Evolutionary conservation across 2,797 vertebrate genomes (phyloP).

Genomic region (Pempheris klunzingeri): DNA sequence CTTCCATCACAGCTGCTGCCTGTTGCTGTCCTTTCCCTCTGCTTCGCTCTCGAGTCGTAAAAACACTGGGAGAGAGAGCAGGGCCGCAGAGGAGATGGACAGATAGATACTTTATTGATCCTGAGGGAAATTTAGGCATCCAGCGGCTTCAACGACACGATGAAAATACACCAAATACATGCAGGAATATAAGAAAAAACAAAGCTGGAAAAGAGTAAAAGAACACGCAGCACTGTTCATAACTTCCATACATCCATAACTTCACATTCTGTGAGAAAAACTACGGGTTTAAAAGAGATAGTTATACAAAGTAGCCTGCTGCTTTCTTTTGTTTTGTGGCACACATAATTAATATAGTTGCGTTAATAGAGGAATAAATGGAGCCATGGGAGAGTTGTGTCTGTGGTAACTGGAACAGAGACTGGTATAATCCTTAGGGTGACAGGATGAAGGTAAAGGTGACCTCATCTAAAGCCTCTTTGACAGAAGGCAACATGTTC

Average conservation of each 20-base stretch:
- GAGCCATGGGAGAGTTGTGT: constrained; percentile 14
- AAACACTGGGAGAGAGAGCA: constrained; percentile 16
- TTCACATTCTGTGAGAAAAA: background rate
- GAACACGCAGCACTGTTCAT: too few species aligned
- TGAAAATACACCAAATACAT: too few species aligned
- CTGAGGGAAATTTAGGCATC: too few species aligned
- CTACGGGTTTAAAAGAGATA: background rate
- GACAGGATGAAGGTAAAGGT: constrained; percentile 80
- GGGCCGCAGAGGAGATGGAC: background rate
- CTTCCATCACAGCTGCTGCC: constrained; percentile 69
- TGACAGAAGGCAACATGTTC: constrained; percentile 67
- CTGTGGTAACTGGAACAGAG: constrained; percentile 52
- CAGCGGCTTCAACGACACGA: too few species aligned
- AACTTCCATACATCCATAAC: background rate
- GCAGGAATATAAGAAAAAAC: too few species aligned
- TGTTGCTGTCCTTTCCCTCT: constrained; percentile 49
- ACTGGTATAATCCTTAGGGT: constrained; percentile 70
- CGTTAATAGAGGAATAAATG: constrained; percentile 6
- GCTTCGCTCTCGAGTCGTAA: constrained; percentile 7
- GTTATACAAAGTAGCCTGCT: background rate
- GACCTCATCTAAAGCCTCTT: constrained; percentile 84
- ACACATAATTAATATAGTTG: background rate
- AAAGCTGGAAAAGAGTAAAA: too few species aligned
- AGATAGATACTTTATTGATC: too few species aligned
- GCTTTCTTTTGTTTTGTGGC: background rate